A percentile compares a stretch with the other conserved stretches of the same genome.
phyloP scores from a whole-genome alignment of 2,113 vertebrate genomes.

The Furnarius figulus region DNA sequence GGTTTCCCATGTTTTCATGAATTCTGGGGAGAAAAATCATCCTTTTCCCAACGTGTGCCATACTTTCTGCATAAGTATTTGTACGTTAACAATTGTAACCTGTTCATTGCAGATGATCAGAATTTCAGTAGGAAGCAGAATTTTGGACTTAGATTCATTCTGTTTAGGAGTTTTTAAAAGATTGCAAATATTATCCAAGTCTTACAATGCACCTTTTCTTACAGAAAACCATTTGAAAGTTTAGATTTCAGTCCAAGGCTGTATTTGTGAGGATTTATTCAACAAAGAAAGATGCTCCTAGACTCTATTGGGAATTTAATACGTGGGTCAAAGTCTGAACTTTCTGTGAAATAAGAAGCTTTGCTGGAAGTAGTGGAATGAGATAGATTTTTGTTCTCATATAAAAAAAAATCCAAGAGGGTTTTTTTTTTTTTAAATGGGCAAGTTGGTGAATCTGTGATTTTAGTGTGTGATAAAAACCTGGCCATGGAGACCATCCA shows the following conservation, averaged over 20 bases:
- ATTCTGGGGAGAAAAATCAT: neutral
- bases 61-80: neutral
- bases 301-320: constrained; percentile 27
- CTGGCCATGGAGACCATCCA: neutral
- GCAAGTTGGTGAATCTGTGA: neutral
- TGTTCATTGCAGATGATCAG: neutral
- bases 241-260: constrained; percentile 19
- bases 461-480: constrained; percentile 32
- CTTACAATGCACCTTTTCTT: constrained; percentile 33
- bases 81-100: neutral
- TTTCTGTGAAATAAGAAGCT: constrained; percentile 52
- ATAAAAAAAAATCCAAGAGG: neutral
- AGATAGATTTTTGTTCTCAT: constrained; percentile 43
- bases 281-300: constrained; percentile 53
- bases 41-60: neutral
- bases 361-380: constrained; percentile 37
- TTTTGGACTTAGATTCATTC: neutral
- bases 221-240: constrained; percentile 18
- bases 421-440: neutral
- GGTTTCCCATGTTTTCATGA: neutral
- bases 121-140: neutral
- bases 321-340: constrained; percentile 52
- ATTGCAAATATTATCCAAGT: constrained; percentile 4
- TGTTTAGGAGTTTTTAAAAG: neutral
- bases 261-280: constrained; percentile 53